Percentiles rank a stretch among this genome's conserved stretches.
These are phyloP conservation scores for Aphelocoma coerulescens DNA, from an alignment of 2,113 vertebrate genomes.

Conservation along the genomic window DNA sequence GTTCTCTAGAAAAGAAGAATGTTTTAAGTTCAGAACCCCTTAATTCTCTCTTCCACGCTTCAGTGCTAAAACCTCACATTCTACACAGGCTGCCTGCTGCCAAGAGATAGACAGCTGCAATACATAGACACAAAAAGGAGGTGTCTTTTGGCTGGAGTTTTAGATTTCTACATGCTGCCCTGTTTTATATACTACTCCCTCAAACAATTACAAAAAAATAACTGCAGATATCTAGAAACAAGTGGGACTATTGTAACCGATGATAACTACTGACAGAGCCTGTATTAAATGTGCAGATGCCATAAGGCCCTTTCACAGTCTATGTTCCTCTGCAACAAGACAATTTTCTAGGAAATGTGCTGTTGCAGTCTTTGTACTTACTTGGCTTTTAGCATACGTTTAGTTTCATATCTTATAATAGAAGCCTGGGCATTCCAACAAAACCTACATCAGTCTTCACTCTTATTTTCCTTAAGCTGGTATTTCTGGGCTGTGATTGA, in stretches of 20 bases:
- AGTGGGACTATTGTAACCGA: neutral
- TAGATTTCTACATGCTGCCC: conserved; percentile 6
- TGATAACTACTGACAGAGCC: neutral
- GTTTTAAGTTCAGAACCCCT: conserved; percentile 10
- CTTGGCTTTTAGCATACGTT: neutral
- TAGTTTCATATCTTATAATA: neutral
- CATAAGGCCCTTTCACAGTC: neutral
- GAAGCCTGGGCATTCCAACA: neutral
- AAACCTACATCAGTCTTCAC: neutral
- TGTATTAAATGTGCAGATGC: neutral
- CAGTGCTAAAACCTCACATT: conserved; percentile 1
- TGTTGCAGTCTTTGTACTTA: neutral
- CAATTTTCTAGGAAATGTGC: neutral
- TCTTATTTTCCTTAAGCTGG: neutral
- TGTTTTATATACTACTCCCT: neutral
- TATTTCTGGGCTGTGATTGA: neutral
- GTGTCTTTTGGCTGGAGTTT: conserved; percentile 42
- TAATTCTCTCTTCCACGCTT: conserved; percentile 11
- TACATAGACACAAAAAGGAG: conserved; percentile 46
- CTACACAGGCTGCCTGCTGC: conserved; percentile 34
- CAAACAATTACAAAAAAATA: neutral
- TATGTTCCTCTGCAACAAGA: neutral
- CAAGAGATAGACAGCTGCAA: conserved; percentile 61
- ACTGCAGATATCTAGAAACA: conserved; percentile 3
- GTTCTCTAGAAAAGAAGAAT: neutral